phyloP scores from a whole-genome alignment of 2,797 vertebrate genomes.

The Lepilemur ruficaudatus region DNA sequence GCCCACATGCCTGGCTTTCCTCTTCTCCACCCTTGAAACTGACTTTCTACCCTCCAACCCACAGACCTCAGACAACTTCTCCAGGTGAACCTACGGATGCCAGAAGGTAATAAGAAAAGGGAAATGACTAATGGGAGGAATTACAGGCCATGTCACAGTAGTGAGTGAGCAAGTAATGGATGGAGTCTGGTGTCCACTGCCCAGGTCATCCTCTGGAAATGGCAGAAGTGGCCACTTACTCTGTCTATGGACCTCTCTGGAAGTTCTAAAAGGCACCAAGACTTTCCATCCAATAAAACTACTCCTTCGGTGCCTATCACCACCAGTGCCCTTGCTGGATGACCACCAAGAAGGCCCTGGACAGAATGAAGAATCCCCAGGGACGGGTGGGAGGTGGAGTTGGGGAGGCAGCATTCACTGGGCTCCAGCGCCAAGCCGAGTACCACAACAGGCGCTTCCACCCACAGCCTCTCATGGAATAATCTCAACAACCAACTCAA shows the following conservation, averaged over 20 bases:
- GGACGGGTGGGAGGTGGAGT: not conserved
- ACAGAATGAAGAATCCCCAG: not conserved
- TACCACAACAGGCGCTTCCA: not conserved
- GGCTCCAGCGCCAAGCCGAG: not conserved
- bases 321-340: not conserved
- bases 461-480: not conserved
- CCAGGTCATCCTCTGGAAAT: not conserved
- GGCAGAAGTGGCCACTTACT: not conserved
- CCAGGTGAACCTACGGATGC: not conserved
- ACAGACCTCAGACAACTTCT: not conserved
- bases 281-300: not conserved
- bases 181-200: too few species aligned
- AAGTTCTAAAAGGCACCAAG: conserved; percentile 18
- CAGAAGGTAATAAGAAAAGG: not conserved
- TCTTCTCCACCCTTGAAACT: not conserved
- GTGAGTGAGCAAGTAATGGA: conserved; percentile 4
- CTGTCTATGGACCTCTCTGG: not conserved
- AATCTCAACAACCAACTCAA: not conserved
- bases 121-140: not conserved
- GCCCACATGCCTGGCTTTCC: not conserved
- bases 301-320: not conserved
- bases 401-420: not conserved
- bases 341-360: not conserved
- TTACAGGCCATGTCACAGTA: not conserved
- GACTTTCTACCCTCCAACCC: not conserved